Conservation (phyloP, 2,113 vertebrate genomes). For the Tragelaphus imberbis region DNA sequence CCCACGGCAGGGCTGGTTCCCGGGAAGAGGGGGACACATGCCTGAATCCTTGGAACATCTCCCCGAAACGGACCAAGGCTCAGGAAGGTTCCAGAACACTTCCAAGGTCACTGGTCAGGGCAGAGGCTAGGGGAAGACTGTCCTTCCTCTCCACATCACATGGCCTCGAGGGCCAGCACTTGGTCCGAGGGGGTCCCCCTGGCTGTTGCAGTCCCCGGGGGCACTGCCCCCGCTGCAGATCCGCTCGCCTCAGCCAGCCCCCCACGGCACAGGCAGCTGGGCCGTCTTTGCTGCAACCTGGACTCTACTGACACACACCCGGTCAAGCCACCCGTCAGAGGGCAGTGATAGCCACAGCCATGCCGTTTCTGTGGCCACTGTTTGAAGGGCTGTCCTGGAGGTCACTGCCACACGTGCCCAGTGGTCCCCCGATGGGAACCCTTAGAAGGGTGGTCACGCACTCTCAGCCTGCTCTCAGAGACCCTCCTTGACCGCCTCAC, state of each 20-base stretch:
- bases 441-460: neutral
- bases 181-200: neutral
- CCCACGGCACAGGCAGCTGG: accelerated
- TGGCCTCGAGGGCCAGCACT: neutral
- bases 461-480: neutral
- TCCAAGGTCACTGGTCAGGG: neutral
- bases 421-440: neutral
- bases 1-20: too few species aligned
- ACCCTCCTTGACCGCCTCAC: neutral
- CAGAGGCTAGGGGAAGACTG: too few species aligned
- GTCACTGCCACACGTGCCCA: neutral
- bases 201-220: too few species aligned
- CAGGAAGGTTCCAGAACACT: neutral
- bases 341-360: neutral
- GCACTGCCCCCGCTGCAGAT: neutral
- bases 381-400: neutral
- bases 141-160: neutral
- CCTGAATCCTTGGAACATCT: neutral
- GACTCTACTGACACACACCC: too few species aligned
- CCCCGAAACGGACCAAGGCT: neutral
- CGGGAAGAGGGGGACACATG: too few species aligned
- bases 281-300: accelerated
- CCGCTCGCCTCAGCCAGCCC: accelerated
- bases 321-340: neutral
- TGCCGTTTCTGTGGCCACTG: neutral